phyloP scores from a whole-genome alignment of 2,113 vertebrate genomes.

The Paratilapia polleni region DNA sequence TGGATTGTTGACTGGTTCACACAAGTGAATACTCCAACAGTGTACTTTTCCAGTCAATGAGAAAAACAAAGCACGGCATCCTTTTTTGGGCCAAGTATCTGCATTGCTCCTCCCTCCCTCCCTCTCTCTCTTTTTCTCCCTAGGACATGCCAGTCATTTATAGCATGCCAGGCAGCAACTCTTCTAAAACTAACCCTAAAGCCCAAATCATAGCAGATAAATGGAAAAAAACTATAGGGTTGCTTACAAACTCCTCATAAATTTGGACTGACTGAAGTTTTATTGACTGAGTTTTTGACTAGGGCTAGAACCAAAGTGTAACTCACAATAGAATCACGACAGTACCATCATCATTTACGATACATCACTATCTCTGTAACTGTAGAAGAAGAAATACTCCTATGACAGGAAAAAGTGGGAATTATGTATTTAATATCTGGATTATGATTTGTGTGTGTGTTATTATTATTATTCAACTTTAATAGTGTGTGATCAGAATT shows the following conservation, averaged over 20 bases:
- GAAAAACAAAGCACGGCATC: conserved; percentile 45
- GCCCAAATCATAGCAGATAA: conserved; percentile 4
- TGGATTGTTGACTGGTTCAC: conserved; percentile 53
- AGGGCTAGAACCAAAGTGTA: background rate
- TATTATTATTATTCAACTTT: background rate
- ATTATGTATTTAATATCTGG: too few relatives aligned
- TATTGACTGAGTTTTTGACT: background rate
- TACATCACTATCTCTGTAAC: too few relatives aligned
- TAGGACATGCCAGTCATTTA: conserved; percentile 44
- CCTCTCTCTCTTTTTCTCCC: conserved; percentile 1
- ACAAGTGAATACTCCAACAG: conserved; percentile 46
- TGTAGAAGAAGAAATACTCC: too few relatives aligned
- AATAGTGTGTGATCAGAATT: background rate
- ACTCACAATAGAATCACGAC: too few relatives aligned
- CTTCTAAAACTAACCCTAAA: conserved; percentile 6
- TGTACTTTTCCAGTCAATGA: conserved; percentile 66
- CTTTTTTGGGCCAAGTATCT: conserved; percentile 26
- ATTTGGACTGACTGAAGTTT: background rate
- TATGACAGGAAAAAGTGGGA: too few relatives aligned
- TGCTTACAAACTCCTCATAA: background rate
- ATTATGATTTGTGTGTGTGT: background rate
- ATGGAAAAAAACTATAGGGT: background rate
- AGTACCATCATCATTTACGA: too few relatives aligned
- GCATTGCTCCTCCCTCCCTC: background rate
- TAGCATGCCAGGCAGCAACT: conserved; percentile 37